Percentiles rank a stretch among this genome's conserved stretches.
phyloP scores from a whole-genome alignment of 2,888 invertebrate species.

The Malthinus flaveolus region DNA sequence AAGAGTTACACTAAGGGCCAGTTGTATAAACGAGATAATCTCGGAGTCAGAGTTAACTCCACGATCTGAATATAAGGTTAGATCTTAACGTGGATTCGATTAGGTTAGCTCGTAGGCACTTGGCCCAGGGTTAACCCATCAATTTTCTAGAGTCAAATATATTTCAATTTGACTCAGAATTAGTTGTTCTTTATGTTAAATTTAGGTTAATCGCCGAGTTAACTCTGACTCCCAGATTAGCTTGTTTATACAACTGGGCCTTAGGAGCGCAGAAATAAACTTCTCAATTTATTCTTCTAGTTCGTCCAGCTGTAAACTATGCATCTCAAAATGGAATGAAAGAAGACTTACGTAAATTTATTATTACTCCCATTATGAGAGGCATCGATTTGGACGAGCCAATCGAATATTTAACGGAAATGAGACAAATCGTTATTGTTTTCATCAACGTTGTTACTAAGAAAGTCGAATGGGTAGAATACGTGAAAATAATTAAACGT shows the following conservation, averaged over 20 bases:
- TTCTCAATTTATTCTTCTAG: slow-evolving; percentile 42
- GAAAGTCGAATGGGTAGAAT: slow-evolving; percentile 50
- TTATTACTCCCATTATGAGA: slow-evolving; percentile 62
- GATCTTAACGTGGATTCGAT: too few relatives aligned
- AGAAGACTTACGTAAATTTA: slow-evolving; percentile 59
- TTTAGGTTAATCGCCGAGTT: too few relatives aligned
- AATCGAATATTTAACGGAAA: slow-evolving; percentile 72
- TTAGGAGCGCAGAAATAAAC: neutral
- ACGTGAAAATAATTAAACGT: slow-evolving; percentile 58
- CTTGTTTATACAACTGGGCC: too few relatives aligned
- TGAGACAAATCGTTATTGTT: slow-evolving; percentile 70
- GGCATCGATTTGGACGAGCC: slow-evolving; percentile 69
- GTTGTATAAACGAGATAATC: too few relatives aligned
- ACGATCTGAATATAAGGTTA: too few relatives aligned
- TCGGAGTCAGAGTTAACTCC: too few relatives aligned
- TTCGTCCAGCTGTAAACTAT: slow-evolving; percentile 56
- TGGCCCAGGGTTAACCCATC: too few relatives aligned
- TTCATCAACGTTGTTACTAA: slow-evolving; percentile 64
- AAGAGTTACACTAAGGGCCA: neutral
- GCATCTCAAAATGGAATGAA: slow-evolving; percentile 53
- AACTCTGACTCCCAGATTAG: too few relatives aligned
- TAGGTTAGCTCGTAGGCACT: too few relatives aligned
- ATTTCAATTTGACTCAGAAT: too few relatives aligned
- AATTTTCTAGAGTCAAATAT: too few relatives aligned
- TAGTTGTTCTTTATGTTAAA: too few relatives aligned